These are phyloP conservation scores for Sepiola atlantica DNA, from an alignment of 2,888 invertebrate genomes.

Conservation along the genomic window DNA sequence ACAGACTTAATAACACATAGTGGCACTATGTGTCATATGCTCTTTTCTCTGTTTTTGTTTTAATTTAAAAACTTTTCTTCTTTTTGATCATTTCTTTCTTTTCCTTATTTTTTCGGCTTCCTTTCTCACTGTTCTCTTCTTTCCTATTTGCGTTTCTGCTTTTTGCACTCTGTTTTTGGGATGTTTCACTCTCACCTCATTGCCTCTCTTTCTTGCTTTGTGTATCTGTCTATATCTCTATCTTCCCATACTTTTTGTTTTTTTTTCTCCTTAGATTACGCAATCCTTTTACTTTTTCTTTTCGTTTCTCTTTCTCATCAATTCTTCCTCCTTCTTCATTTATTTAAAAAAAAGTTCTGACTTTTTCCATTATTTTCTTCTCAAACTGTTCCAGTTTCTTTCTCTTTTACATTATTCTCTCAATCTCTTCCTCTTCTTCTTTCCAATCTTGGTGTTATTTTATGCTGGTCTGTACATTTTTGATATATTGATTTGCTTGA, in stretches of 20 bases:
- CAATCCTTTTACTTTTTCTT: neutral
- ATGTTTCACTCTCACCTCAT: neutral
- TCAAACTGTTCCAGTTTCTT: neutral
- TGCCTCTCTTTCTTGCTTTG: neutral
- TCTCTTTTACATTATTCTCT: neutral
- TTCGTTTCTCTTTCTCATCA: neutral
- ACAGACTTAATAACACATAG: too few relatives aligned
- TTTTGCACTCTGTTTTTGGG: neutral
- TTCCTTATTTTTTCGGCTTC: neutral
- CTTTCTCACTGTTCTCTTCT: neutral
- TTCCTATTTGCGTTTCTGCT: neutral
- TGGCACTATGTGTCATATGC: too few relatives aligned
- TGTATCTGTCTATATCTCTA: neutral
- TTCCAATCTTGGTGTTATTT: slow-evolving; percentile 14
- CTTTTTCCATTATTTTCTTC: neutral
- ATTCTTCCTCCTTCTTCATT: neutral
- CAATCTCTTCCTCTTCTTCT: neutral
- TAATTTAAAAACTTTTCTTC: too few relatives aligned
- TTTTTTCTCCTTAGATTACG: neutral
- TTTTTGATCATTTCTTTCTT: neutral
- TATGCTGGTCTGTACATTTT: neutral
- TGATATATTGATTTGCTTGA: neutral
- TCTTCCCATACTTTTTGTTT: neutral
- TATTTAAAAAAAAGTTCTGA: too few relatives aligned
- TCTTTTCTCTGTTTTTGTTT: too few relatives aligned